Evolutionary conservation across 2,888 invertebrate genomes (phyloP), one percentile per base, ranked within the genome.

Genomic region (Apoda limacodes): DNA sequence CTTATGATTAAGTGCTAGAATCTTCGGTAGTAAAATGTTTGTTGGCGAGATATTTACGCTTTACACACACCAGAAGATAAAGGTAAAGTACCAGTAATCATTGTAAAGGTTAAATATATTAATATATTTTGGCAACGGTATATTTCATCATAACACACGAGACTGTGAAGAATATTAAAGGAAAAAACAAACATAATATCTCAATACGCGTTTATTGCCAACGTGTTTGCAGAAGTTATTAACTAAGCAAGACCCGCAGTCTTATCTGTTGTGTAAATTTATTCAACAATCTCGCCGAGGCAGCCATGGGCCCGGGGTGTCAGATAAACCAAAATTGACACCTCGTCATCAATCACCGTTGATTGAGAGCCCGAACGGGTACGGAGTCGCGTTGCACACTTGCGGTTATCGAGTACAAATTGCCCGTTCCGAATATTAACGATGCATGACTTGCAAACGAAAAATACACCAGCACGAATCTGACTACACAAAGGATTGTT

Each of bases 341-440:
- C 59, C 55, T 46, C 46, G 44, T 50, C 62, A 75, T 76, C 72
- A 70, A 75, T 75, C 74, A 76, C 56, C 50, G 40, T 43, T 47
- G 48, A 58, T 52, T 48, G 68, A 66, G 67, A 67, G 60, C 61
- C 55, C 49, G 61, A 54, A 52, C 51, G 51, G 53, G 54, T 49
- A 52, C 47, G 55, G 67, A 67, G 58, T 74, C 67, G 60, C 53
- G 58, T 69, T 70, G 61, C 70, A n/a, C n/a, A 65, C 55, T 67
- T 68, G 72, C 55, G 72, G 72, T 67, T 69, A 70, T 72, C 60
- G 55, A 52, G 50, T 62, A 69, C 72, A 75, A 74, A 74, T 70
- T 69, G 67, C 56, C 69, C 68, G 58, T 49, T 48, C 50, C 50
- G 55, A 55, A 66, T 61, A 68, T 71, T 63, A 68, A 68, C 60